These are phyloP conservation scores for Pempheris klunzingeri DNA, from an alignment of 2,797 vertebrate genomes.

Conservation along the genomic window DNA sequence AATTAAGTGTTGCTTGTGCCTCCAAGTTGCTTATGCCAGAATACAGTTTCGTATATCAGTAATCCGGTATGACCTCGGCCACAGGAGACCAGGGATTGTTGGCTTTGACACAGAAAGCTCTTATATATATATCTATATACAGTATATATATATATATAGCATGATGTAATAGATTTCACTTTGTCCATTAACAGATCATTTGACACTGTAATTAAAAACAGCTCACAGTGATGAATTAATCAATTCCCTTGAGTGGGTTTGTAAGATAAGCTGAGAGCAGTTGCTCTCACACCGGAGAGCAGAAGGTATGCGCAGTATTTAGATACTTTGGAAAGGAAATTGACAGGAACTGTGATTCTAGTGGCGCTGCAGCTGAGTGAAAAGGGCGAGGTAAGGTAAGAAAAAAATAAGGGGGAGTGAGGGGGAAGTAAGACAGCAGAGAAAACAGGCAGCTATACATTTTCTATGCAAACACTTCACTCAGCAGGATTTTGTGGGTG, in stretches of 20 bases:
- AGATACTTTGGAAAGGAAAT: constrained; percentile 56
- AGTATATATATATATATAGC: constrained; percentile 78
- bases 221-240: constrained; percentile 80
- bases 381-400: constrained; percentile 38
- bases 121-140: constrained; percentile 78
- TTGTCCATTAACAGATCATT: constrained; percentile 84
- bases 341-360: constrained; percentile 43
- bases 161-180: constrained; percentile 82
- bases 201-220: constrained; percentile 87
- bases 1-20: constrained; percentile 73
- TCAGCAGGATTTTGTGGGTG: constrained; percentile 3
- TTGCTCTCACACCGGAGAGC: constrained; percentile 57
- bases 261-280: constrained; percentile 73
- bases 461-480: neutral
- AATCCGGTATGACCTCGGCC: constrained; percentile 79
- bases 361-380: constrained; percentile 31
- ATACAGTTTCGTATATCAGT: constrained; percentile 78
- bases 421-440: neutral
- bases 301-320: constrained; percentile 51
- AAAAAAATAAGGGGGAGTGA: neutral
- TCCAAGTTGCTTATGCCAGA: constrained; percentile 58
- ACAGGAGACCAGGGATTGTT: constrained; percentile 69
- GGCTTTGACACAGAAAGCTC: constrained; percentile 58
- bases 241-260: constrained; percentile 71
- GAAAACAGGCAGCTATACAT: neutral